phyloP scores from a whole-genome alignment of 1,140 invertebrate species.

The roundworm (Caenorhabditis elegans) region WBcel235 BX284605.5:2572001-2572500 shows the following conservation, averaged over 20 bases:
- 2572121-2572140: too few species aligned
- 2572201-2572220: background rate
- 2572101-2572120: background rate
- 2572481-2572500: background rate
- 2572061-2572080: background rate
- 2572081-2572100: background rate
- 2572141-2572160: too few species aligned
- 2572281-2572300: background rate
- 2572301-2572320: background rate
- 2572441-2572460: background rate
- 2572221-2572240: background rate
- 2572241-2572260: background rate
- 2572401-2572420: background rate
- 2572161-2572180: background rate
- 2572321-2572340: background rate
- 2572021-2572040: background rate
- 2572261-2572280: background rate
- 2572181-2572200: background rate
- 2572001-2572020: background rate
- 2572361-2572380: background rate
- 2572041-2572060: background rate
- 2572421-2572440: background rate
- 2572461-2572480: background rate
- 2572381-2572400: background rate
- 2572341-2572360: background rate